These are phyloP conservation scores for Teleogryllus oceanicus DNA, from an alignment of 2,888 invertebrate genomes.

Conservation along the genomic window DNA sequence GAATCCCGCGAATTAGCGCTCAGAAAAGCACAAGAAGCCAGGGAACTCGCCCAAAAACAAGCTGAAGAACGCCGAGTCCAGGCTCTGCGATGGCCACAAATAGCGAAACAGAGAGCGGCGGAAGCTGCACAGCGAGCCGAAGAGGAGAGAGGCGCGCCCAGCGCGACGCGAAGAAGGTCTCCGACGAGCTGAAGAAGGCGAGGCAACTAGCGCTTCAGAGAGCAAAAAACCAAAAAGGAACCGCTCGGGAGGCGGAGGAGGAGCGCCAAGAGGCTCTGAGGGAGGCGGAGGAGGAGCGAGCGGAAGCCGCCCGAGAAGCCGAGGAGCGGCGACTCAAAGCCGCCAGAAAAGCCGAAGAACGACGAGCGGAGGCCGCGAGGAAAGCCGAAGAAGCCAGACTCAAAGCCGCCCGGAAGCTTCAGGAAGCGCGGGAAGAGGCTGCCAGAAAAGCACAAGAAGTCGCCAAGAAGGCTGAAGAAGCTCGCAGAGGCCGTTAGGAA, in stretches of 20 bases:
- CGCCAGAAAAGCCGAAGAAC: not conserved
- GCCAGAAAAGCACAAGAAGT: not conserved
- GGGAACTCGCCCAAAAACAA: not conserved
- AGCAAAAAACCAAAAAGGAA: not conserved
- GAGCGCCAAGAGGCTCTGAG: not conserved
- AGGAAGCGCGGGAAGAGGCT: not conserved
- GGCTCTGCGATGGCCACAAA: not conserved
- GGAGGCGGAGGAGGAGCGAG: not conserved
- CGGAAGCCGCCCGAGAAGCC: not conserved
- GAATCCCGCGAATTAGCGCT: too few species aligned
- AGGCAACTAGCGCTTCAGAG: not conserved
- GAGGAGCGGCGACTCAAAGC: not conserved
- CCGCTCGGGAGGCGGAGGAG: not conserved
- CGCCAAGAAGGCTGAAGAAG: not conserved
- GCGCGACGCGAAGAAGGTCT: not conserved
- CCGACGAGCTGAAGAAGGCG: not conserved
- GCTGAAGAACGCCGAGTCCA: not conserved
- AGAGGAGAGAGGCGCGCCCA: not conserved
- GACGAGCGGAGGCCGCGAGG: not conserved
- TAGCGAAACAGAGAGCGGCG: not conserved
- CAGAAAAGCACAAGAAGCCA: not conserved
- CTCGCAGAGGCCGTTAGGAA: not conserved
- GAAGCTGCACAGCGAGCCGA: not conserved
- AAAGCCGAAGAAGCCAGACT: not conserved
- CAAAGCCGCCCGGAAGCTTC: not conserved